Conservation (phyloP, 2,888 invertebrate species). For the Lypha dubia region DNA sequence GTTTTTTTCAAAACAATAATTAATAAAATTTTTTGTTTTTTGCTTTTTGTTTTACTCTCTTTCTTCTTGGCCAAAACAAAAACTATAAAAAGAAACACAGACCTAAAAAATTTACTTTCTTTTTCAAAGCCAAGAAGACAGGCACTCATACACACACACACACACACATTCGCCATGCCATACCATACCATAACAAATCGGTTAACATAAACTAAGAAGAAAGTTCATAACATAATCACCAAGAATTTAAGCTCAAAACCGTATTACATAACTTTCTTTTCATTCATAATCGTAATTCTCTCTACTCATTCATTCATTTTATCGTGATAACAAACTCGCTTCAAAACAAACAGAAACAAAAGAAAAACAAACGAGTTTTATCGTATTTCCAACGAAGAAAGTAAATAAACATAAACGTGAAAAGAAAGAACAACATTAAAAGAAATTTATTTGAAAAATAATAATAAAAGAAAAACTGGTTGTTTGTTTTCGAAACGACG, state of each 20-base stretch:
- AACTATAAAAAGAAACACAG: background rate
- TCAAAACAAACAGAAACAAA: background rate
- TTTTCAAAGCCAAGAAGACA: slow-evolving; percentile 41
- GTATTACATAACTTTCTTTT: slow-evolving; percentile 82
- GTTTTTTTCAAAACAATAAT: too few relatives aligned
- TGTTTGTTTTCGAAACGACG: background rate
- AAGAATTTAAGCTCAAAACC: slow-evolving; percentile 71
- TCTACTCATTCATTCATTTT: slow-evolving; percentile 8
- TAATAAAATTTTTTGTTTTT: too few relatives aligned
- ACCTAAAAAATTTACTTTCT: slow-evolving; percentile 46
- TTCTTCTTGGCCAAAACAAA: background rate
- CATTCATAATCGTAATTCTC: slow-evolving; percentile 38
- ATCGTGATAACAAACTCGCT: background rate
- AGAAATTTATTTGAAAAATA: too few relatives aligned
- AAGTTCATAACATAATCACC: slow-evolving; percentile 76
- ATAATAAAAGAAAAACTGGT: slow-evolving; percentile 28
- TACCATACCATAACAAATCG: background rate
- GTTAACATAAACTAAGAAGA: slow-evolving; percentile 75
- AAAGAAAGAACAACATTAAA: slow-evolving; percentile 48
- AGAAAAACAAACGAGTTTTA: slow-evolving; percentile 40
- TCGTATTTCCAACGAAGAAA: slow-evolving; percentile 73
- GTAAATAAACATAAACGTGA: slow-evolving; percentile 71
- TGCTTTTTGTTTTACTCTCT: background rate
- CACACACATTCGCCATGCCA: background rate
- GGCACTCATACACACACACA: background rate